Evolutionary conservation across 2,797 vertebrate species (phyloP).

Genomic region (Mormyrops attenuatus): DNA sequence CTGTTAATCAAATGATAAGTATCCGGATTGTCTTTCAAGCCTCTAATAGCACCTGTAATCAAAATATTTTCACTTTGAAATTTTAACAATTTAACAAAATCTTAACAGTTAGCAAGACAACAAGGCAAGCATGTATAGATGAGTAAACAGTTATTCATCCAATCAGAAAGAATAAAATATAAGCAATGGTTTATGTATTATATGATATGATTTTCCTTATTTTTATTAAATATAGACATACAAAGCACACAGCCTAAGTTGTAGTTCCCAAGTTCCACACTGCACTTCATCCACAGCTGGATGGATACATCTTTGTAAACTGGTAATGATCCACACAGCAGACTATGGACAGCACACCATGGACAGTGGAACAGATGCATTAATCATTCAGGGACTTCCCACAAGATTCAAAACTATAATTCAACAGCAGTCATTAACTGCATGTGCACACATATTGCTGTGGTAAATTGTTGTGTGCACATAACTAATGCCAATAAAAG

Average conservation of each 20-base stretch:
- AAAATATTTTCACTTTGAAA: not conserved
- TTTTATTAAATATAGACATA: not conserved
- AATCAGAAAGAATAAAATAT: not conserved
- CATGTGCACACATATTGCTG: not conserved
- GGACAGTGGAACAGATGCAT: not conserved
- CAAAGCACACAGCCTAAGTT: not conserved
- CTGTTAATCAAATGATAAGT: not conserved
- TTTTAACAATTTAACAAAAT: not conserved
- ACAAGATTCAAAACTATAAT: not conserved
- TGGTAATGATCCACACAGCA: not conserved
- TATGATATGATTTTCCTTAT: not conserved
- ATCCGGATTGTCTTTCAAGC: not conserved
- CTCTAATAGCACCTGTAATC: not conserved
- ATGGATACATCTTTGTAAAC: not conserved
- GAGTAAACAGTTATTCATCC: not conserved
- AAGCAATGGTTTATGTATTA: not conserved
- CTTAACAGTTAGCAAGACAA: not conserved
- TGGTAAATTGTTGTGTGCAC: not conserved
- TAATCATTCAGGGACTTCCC: not conserved
- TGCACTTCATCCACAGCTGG: not conserved
- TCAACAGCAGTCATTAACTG: not conserved
- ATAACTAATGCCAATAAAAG: not conserved
- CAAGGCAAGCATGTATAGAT: not conserved
- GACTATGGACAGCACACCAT: not conserved
- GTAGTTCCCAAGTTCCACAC: not conserved